phyloP scores from a whole-genome alignment of 1,140 invertebrate genomes.

The Pogonomyrmex californicus region DNA sequence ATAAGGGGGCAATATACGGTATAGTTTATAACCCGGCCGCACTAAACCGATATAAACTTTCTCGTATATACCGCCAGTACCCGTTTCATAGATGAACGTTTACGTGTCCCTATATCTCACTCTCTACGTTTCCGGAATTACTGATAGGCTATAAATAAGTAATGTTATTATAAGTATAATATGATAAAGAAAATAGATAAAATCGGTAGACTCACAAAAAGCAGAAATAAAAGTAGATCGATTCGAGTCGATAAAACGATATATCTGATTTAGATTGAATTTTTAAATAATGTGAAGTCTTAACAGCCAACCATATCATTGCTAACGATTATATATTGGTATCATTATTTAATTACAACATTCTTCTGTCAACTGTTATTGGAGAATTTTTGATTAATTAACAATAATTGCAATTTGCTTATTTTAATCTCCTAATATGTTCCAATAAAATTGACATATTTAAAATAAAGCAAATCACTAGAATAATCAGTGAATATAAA shows the following conservation, averaged over 20 bases:
- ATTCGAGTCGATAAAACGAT: background rate
- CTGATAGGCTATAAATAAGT: constrained; percentile 49
- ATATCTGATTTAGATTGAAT: background rate
- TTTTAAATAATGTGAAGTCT: background rate
- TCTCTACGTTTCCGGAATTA: constrained; percentile 27
- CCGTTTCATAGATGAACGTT: constrained; percentile 43
- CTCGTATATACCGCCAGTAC: constrained; percentile 6
- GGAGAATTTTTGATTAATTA: background rate
- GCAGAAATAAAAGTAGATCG: background rate
- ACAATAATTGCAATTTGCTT: background rate
- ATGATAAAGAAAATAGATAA: constrained; percentile 24
- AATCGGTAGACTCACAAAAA: background rate
- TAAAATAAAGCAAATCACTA: background rate
- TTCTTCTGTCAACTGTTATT: background rate
- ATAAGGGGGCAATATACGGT: constrained; percentile 33
- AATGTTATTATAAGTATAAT: constrained; percentile 24
- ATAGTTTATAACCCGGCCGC: constrained; percentile 41
- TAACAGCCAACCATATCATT: background rate
- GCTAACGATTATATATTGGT: background rate
- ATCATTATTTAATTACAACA: background rate
- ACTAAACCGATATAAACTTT: constrained; percentile 43
- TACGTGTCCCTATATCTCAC: constrained; percentile 33
- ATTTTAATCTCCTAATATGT: background rate
- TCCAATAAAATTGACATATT: background rate
- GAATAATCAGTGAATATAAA: background rate